These are phyloP conservation scores for Brotogeris chrysoptera DNA, from an alignment of 2,797 vertebrate genomes.

Conservation along the genomic window DNA sequence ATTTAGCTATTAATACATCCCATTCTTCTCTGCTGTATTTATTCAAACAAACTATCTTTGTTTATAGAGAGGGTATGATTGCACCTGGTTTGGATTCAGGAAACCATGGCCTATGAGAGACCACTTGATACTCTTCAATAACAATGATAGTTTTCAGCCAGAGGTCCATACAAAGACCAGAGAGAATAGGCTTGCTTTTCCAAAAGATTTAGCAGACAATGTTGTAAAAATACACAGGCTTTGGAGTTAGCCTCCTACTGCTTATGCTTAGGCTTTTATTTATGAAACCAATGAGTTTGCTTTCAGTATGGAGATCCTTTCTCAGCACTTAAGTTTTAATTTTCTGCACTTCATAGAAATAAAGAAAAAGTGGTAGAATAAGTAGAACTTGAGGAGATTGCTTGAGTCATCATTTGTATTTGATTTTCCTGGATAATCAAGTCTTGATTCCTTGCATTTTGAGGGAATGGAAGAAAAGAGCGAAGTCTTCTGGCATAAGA, in stretches of 20 bases:
- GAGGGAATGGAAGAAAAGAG: neutral
- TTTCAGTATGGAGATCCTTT: neutral
- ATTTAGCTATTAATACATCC: conserved; percentile 73
- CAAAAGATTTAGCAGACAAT: neutral
- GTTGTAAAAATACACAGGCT: neutral
- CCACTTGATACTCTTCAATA: neutral
- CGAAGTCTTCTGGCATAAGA: neutral
- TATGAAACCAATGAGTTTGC: neutral
- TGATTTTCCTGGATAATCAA: fast-evolving
- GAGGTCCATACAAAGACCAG: neutral
- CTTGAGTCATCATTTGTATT: neutral
- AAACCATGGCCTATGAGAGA: conserved; percentile 5
- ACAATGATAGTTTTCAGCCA: neutral
- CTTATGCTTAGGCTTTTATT: neutral
- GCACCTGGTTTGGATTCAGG: conserved; percentile 69
- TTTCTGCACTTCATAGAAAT: neutral
- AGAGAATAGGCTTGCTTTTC: neutral
- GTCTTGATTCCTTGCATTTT: neutral
- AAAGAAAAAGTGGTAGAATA: neutral
- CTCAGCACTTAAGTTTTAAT: neutral
- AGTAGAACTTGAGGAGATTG: neutral
- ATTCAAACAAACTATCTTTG: conserved; percentile 72
- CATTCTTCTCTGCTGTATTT: conserved; percentile 63
- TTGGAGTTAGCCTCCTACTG: neutral
- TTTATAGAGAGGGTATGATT: conserved; percentile 56